These are phyloP conservation scores for Actinopyga echinites DNA, from an alignment of 53 echinoderm and acorn worm genomes.

Conservation along the genomic window DNA sequence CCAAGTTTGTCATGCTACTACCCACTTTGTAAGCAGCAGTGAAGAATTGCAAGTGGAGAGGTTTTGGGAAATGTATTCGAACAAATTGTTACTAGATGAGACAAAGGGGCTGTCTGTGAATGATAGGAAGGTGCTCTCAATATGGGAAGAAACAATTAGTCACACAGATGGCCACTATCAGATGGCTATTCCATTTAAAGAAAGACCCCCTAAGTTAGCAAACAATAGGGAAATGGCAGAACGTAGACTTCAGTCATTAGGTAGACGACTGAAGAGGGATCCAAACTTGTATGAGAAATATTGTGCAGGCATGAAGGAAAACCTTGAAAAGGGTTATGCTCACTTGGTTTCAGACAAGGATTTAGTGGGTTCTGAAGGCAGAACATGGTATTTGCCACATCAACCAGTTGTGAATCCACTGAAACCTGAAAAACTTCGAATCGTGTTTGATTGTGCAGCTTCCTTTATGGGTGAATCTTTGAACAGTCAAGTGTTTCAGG, in stretches of 20 bases:
- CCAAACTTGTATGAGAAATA: conserved; percentile 33
- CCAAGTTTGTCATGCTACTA: background rate
- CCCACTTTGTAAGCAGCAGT: conserved; percentile 28
- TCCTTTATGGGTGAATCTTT: conserved; percentile 45
- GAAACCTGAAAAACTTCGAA: conserved; percentile 44
- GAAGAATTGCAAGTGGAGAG: conserved; percentile 41
- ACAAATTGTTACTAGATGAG: conserved; percentile 44
- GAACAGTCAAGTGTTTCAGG: conserved; percentile 66
- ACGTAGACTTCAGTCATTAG: conserved; percentile 42
- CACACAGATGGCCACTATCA: conserved; percentile 58
- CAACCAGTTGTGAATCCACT: conserved; percentile 47
- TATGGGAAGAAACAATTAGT: conserved; percentile 46
- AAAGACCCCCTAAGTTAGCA: conserved; percentile 11
- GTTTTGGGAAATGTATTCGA: conserved; percentile 65
- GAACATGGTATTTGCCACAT: conserved; percentile 73
- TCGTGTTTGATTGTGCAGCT: conserved; percentile 52
- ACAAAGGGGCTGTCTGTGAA: conserved; percentile 46
- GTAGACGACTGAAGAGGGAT: conserved; percentile 44
- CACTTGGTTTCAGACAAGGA: background rate
- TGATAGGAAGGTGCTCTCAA: conserved; percentile 54
- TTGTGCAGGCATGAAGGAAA: conserved; percentile 21
- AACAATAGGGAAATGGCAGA: conserved; percentile 55
- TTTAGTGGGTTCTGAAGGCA: conserved; percentile 23
- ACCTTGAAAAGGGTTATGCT: conserved; percentile 7
- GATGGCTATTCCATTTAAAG: conserved; percentile 56